Base-by-base conservation (phyloP, 1,140 invertebrate genomes). In the Agrypnia vestita region DNA sequence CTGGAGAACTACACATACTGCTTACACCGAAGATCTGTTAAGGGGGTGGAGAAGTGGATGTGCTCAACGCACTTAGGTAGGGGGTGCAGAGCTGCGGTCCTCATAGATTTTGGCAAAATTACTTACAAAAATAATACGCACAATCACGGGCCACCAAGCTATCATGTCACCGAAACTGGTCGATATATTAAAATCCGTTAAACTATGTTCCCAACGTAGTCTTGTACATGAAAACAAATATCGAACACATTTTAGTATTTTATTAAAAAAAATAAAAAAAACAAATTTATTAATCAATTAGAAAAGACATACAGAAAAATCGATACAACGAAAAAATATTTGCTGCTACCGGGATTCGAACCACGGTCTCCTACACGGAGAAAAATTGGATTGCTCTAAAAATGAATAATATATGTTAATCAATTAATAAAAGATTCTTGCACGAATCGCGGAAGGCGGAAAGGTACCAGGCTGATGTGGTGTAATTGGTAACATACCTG, bases 1-100 rank as follows among this genome's bases (percentile, higher is more conserved):
- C 6, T 64, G 25, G 61, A 35, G 4, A 13, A n/a, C 10, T 56
- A 78, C 49, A 69, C 76, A 12, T 78, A 67, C 21, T 51, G 12
- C 44, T 56, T 21, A 4, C 13, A 55, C 10, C 7, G 35, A 44
- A 43, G n/a, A 64, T 55, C 0, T 4, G n/a, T 6, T 11, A 47
- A 56, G 4, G 71, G 71, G 6, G 3, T 17, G n/a, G 71, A 74
- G 10, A 44, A 15, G 1, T 74, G 71, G 71, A n/a, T 56, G 13
- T 74, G 71, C 21, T 74, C 71, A 10, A 74, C 51, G 17, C 19
- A 43, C 21, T 21, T 55, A 13, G 12, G 19, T 0, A n/a, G 19
- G n/a, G 53, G 25, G 4, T 74, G 71, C 35, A 35, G 0, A 9
- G 53, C 53, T 15, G 15, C 10, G 0, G n/a, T 74, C 1, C 11